Conservation (phyloP, 1,140 invertebrate species). For the Drosophila jambulina region DNA sequence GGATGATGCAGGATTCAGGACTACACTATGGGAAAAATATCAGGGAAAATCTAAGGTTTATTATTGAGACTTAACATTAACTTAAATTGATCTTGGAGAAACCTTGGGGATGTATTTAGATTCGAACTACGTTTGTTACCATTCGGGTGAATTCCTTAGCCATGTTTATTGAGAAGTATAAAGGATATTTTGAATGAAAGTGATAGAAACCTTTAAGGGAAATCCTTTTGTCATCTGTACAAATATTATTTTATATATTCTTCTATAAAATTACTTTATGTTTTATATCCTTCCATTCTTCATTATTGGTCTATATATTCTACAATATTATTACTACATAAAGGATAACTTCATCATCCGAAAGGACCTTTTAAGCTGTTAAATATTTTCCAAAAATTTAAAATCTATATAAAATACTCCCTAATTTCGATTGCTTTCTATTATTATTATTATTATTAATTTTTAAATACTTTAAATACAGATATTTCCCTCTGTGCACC, state of each 20-base stretch:
- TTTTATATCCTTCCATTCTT: too few relatives aligned
- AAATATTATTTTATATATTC: neutral
- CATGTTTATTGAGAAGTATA: neutral
- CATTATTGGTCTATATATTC: too few relatives aligned
- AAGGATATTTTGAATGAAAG: neutral
- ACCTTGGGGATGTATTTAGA: fast-evolving
- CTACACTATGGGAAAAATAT: neutral
- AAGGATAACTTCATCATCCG: neutral
- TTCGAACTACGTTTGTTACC: neutral
- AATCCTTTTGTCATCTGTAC: too few relatives aligned
- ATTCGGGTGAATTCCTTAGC: neutral
- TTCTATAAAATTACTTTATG: neutral
- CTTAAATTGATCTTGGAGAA: neutral
- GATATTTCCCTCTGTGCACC: constrained; percentile 9
- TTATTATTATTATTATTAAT: neutral
- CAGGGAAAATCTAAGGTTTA: neutral
- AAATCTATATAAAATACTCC: too few relatives aligned
- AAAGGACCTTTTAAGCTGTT: neutral
- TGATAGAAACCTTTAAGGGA: neutral
- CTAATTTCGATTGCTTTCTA: too few relatives aligned
- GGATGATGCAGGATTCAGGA: constrained; percentile 45
- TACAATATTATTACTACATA: too few relatives aligned
- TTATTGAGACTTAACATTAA: neutral
- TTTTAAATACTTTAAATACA: neutral
- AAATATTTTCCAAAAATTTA: neutral